A percentile compares a stretch with the other conserved stretches of the same genome.
phyloP scores from a whole-genome alignment of 2,113 vertebrate genomes.

The Zingel zingel region DNA sequence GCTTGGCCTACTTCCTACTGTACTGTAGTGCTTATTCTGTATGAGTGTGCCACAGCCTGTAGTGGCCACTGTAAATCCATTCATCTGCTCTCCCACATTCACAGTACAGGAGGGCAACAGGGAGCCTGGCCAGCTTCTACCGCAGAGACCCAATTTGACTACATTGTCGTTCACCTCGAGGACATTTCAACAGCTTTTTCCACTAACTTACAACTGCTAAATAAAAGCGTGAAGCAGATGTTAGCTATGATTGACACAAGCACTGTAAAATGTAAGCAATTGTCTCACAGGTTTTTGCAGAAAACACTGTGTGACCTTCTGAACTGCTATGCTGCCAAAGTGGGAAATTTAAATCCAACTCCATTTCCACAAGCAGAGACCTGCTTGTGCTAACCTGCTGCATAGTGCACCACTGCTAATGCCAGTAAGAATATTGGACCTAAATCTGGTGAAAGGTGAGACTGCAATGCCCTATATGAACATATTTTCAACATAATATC shows the following conservation, averaged over 20 bases:
- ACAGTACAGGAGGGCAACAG: conserved; percentile 30
- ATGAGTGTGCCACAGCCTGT: conserved; percentile 44
- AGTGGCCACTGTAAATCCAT: conserved; percentile 73
- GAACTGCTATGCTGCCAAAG: background rate
- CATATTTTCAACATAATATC: background rate
- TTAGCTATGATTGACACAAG: background rate
- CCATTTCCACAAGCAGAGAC: conserved; percentile 31
- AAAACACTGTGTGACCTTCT: conserved; percentile 32
- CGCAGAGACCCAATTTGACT: background rate
- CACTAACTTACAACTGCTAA: background rate
- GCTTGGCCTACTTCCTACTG: conserved; percentile 57
- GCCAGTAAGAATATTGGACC: conserved; percentile 1
- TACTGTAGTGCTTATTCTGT: conserved; percentile 33
- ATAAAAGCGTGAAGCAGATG: conserved; percentile 6
- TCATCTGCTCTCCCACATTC: conserved; percentile 21
- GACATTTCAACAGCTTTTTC: conserved; percentile 2
- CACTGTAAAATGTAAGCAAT: background rate
- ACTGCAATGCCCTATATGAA: background rate
- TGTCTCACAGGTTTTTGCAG: conserved; percentile 15
- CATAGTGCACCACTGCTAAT: background rate
- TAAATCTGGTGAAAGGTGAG: background rate
- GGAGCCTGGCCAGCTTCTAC: conserved; percentile 29
- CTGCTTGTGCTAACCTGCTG: conserved; percentile 9
- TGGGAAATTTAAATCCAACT: conserved; percentile 15
- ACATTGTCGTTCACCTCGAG: background rate